Base-by-base conservation (phyloP, 2,888 invertebrate genomes). In the Vesta saturnalis region DNA sequence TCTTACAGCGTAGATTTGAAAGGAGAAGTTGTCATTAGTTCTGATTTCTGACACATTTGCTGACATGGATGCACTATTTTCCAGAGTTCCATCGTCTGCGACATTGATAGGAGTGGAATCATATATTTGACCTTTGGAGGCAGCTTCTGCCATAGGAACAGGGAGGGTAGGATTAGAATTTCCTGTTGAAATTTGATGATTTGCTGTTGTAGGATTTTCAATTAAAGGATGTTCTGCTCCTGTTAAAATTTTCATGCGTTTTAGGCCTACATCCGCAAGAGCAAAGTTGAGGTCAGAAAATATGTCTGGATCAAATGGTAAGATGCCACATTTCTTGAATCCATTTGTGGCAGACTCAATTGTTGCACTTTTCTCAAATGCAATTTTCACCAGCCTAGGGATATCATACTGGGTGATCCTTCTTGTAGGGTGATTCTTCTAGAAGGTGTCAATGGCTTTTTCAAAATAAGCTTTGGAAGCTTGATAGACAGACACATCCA, bases 321-420 rank as follows among this genome's bases (percentile, higher is more conserved):
- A 43, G n/a, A 43, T 43, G 43, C 43, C 43, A 43, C 43, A 43
- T 43, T 43, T 43, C 43, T 12, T 43, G 14, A 43, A 43, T 43
- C 43, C 14, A 43, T 43, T 43, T 43, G 43, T 43, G 43, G 14
- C n/a, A 43, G 14, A 43, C 3, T 43, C 43, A 43, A 43, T 43
- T 43, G 43, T 43, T 43, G n/a, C 43, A 43, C 43, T 43, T 43
- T 43, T 43, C 43, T 43, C 43, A 43, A 43, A 8, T 43, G 43
- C 43, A 43, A 43, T 14, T 43, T 43, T 43, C 14, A 43, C 43
- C 43, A 43, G 14, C 43, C 14, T 43, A 43, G 10, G 14, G 14
- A 43, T 43, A 5, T 43, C 14, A 14, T 43, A 43, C 43, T 43
- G 43, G 14, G 43, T 43, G 43, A 43, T 43, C 43, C 43, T 43